These are phyloP conservation scores for Siphamia tubifer DNA, from an alignment of 2,113 vertebrate species.

Conservation along the genomic window DNA sequence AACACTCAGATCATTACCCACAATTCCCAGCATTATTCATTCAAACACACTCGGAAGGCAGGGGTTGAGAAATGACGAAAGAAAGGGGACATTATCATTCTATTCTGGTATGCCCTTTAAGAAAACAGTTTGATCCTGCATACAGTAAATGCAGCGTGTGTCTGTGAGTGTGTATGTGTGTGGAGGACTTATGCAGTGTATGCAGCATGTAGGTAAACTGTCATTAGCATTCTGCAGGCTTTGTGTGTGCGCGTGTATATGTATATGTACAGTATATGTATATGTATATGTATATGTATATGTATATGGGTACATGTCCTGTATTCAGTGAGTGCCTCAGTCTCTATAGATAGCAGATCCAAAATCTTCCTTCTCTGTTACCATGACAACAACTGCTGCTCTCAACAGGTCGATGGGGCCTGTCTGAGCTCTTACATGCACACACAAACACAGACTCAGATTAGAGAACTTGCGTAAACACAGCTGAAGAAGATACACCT, in stretches of 20 bases:
- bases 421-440: constrained; percentile 28
- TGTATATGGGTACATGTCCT: background rate
- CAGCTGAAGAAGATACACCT: background rate
- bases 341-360: constrained; percentile 51
- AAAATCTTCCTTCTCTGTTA: constrained; percentile 69
- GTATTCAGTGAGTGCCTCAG: constrained; percentile 27
- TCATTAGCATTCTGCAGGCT: background rate
- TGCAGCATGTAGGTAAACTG: too few relatives aligned
- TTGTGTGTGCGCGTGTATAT: background rate
- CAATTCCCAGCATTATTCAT: constrained; percentile 50
- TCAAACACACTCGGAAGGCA: constrained; percentile 15
- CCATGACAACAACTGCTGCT: constrained; percentile 73
- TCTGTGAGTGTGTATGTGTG: too few relatives aligned
- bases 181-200: too few relatives aligned
- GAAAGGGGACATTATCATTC: background rate
- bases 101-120: constrained; percentile 27
- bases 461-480: constrained; percentile 3
- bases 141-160: background rate
- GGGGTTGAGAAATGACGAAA: background rate
- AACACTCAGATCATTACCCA: constrained; percentile 47
- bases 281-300: background rate
- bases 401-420: constrained; percentile 73
- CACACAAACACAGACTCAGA: constrained; percentile 16
- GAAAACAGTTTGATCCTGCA: background rate
- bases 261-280: background rate